phyloP scores from a whole-genome alignment of 2,797 vertebrate species.

The Okamejei kenojei region DNA sequence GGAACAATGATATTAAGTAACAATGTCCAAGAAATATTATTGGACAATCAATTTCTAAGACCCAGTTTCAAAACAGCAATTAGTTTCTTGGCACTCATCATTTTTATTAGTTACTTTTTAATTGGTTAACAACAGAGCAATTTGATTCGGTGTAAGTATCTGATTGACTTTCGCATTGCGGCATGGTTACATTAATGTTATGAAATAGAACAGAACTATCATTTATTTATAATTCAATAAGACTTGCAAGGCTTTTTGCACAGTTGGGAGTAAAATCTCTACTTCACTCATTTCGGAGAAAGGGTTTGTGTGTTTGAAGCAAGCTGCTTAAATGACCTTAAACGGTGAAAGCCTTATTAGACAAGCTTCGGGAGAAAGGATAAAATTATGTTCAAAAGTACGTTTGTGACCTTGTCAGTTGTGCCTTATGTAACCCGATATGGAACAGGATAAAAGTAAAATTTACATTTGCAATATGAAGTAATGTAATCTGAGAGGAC shows the following conservation, averaged over 20 bases:
- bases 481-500: not conserved
- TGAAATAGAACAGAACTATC: not conserved
- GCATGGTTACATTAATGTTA: not conserved
- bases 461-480: not conserved
- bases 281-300: not conserved
- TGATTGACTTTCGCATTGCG: not conserved
- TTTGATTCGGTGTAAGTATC: not conserved
- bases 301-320: not conserved
- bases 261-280: not conserved
- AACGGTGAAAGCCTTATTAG: not conserved
- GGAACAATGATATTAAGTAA: not conserved
- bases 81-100: not conserved
- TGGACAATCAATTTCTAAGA: not conserved
- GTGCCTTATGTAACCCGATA: not conserved
- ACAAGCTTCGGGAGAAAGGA: not conserved
- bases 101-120: not conserved
- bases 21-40: not conserved
- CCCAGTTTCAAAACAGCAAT: not conserved
- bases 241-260: not conserved
- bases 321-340: not conserved
- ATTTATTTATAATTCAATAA: conserved; percentile 9
- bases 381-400: not conserved
- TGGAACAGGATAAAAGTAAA: not conserved
- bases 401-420: not conserved
- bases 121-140: not conserved